These are phyloP conservation scores for Acromyrmex echinatior DNA, from an alignment of 1,140 invertebrate species.

Conservation along the genomic window DNA sequence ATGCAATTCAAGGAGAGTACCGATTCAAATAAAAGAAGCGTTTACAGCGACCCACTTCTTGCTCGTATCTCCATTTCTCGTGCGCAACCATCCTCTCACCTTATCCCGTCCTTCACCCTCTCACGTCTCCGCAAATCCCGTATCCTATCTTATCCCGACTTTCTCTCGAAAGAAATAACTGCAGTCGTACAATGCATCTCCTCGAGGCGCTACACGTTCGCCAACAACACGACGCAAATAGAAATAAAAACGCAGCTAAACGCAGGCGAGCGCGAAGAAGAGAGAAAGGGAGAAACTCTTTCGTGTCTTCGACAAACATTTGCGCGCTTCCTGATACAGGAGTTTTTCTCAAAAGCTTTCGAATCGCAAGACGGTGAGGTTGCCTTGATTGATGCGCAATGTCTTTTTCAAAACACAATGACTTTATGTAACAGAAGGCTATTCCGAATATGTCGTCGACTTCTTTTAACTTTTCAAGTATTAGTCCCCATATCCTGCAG, in stretches of 20 bases:
- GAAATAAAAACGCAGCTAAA: constrained; percentile 70
- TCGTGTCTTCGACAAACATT: constrained; percentile 46
- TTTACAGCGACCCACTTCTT: constrained; percentile 60
- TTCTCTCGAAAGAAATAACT: constrained; percentile 59
- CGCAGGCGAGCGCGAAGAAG: not conserved
- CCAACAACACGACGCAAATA: constrained; percentile 73
- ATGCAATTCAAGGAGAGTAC: constrained; percentile 45
- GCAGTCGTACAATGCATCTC: constrained; percentile 68
- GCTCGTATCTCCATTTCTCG: constrained; percentile 54
- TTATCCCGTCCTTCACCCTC: constrained; percentile 18
- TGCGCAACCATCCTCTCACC: not conserved
- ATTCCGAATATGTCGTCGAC: not conserved
- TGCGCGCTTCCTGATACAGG: constrained; percentile 48
- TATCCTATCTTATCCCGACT: constrained; percentile 61
- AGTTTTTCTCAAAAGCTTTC: constrained; percentile 37
- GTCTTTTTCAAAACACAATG: constrained; percentile 15
- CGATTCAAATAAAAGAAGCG: constrained; percentile 56
- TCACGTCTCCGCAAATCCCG: constrained; percentile 35
- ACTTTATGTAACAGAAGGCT: not conserved
- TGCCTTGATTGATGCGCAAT: constrained; percentile 25
- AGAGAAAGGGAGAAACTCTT: not conserved
- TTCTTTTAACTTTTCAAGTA: not conserved
- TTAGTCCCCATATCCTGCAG: not conserved
- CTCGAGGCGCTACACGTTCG: constrained; percentile 68
- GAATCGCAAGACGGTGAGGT: constrained; percentile 16